Percentiles rank a stretch among this genome's conserved stretches.
phyloP scores from a whole-genome alignment of 2,113 vertebrate genomes.

The Hydropotes inermis region DNA sequence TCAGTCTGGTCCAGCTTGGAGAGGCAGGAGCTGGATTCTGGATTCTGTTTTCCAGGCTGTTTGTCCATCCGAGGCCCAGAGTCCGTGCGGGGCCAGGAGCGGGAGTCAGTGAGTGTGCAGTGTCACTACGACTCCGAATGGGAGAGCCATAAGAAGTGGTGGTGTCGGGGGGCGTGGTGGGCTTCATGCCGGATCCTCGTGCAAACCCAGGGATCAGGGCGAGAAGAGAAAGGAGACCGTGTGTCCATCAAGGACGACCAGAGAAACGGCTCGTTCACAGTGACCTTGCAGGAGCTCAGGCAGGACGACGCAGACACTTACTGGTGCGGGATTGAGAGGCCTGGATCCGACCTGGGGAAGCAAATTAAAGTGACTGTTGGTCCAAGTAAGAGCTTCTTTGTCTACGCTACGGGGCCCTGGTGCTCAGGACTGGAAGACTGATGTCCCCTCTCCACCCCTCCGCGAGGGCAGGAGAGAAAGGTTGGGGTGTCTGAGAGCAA shows the following conservation, averaged over 20 bases:
- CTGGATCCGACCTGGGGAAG: rapidly evolving
- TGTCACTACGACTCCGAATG: not conserved
- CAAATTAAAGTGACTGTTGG: not conserved
- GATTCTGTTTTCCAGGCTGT: slow-evolving; percentile 59
- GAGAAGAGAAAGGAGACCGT: rapidly evolving
- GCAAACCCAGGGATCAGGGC: rapidly evolving
- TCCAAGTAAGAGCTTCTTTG: slow-evolving; percentile 32
- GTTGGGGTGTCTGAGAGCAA: not conserved
- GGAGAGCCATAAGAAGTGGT: slow-evolving; percentile 38
- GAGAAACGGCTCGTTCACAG: not conserved
- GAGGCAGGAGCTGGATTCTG: not conserved
- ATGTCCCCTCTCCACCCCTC: too few relatives aligned
- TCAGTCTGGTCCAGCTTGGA: rapidly evolving
- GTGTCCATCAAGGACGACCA: slow-evolving; percentile 58
- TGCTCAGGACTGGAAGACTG: not conserved
- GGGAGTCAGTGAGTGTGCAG: not conserved
- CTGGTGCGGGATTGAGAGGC: slow-evolving; percentile 49
- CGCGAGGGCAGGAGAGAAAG: not conserved
- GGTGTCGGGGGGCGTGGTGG: slow-evolving; percentile 31
- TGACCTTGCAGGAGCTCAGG: slow-evolving; percentile 59
- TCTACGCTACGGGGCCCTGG: rapidly evolving
- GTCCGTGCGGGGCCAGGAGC: not conserved
- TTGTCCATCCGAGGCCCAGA: not conserved
- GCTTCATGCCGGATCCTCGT: rapidly evolving
- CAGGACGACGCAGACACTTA: not conserved